Evolutionary conservation across 2,113 vertebrate genomes (phyloP), one percentile per base, ranked within the genome.

Genomic region (Elephas maximus): DNA sequence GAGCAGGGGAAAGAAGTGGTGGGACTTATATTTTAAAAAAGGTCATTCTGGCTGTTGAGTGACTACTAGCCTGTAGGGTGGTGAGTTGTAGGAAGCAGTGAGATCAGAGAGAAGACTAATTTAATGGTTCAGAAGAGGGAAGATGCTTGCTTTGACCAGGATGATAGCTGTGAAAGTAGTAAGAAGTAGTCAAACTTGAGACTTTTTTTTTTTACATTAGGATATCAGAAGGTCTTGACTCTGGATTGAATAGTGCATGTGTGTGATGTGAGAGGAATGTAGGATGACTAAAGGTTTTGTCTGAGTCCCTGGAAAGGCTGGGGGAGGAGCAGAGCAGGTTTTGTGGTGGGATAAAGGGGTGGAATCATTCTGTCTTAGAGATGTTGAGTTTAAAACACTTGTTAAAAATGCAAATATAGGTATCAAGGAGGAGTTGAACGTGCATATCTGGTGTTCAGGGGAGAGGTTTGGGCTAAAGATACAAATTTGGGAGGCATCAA

Each of bases 361-460:
- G 79, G 82, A 91, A 89, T 95, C 79, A 71, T 88, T 95, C 96
- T 88, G 51, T 69, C 77, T 96, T 44, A 28, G 62, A 89, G 69
- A 93, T 2, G 53, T 3, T 44, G 86, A 76, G n/a, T 90, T 95
- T 96, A 81, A 93, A 82, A 84, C 60, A 71, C 63, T 94, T 77
- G 81, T 51, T 95, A 94, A 89, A 91, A 89, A 97, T 97, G 93
- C 79, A 91, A 91, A 93, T 73, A 87, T 44, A 65, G 83, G 17
- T 26, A 51, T 77, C 71, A 89, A 85, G 82, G 93, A 87, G 85
- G 93, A 28, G 18, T 51, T 78, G 86, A 65, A 87, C 96, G 21
- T 3, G 2, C 6, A 21, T 83, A 45, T 85, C 94, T 97, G 96
- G 94, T 37, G 41, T 37, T 77, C 44, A 33, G 24, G 33, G 53